phyloP scores from a whole-genome alignment of 2,797 vertebrate genomes.

The Eidolon dupreanum region DNA sequence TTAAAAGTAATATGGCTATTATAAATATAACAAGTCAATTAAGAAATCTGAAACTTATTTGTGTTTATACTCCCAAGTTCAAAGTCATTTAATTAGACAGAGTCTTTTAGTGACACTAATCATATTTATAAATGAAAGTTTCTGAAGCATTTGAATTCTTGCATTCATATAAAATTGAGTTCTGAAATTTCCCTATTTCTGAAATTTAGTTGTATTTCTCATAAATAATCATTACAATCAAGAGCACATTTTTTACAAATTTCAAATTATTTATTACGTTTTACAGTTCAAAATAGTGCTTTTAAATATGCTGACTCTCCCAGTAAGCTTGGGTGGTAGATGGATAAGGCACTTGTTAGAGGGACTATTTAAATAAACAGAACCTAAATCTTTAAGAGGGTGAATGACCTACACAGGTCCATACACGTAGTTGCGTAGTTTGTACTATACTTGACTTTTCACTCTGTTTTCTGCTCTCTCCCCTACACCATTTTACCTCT shows the following conservation, averaged over 20 bases:
- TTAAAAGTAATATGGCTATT: background rate
- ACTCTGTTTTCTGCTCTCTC: background rate
- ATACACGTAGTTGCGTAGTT: background rate
- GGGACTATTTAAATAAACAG: background rate
- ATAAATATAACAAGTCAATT: background rate
- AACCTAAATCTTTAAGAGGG: background rate
- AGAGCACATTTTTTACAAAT: background rate
- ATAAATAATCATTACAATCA: background rate
- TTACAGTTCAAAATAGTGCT: background rate
- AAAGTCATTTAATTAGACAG: background rate
- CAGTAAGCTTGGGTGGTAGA: background rate
- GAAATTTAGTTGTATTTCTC: background rate
- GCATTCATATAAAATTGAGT: background rate
- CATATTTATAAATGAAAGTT: background rate
- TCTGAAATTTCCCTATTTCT: slow-evolving; percentile 2
- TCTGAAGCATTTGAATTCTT: background rate
- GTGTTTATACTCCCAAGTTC: background rate
- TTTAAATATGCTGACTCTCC: background rate
- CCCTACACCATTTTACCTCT: slow-evolving; percentile 8
- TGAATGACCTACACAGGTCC: background rate
- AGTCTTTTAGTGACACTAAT: background rate
- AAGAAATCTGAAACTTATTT: background rate
- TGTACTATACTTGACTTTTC: background rate
- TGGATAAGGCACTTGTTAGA: background rate
- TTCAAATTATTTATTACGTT: slow-evolving; percentile 40